Conservation (phyloP, 2,797 vertebrate genomes). For the Cossypha dichroa region DNA sequence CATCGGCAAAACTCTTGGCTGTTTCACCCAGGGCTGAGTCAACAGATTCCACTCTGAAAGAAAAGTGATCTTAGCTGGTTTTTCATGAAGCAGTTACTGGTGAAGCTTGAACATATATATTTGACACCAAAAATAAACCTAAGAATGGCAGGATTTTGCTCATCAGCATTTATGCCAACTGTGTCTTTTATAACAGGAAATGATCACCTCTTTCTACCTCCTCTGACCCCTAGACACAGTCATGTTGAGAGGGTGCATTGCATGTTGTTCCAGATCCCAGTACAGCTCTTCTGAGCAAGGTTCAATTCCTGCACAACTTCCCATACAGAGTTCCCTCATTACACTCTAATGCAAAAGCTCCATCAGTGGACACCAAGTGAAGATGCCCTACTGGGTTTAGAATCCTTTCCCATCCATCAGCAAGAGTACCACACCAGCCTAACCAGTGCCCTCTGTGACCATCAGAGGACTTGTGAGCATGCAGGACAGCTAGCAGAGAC, state of each 20-base stretch:
- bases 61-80: neutral
- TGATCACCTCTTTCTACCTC: rapidly evolving
- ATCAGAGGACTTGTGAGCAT: neutral
- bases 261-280: neutral
- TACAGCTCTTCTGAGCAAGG: rapidly evolving
- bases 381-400: neutral
- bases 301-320: neutral
- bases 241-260: rapidly evolving
- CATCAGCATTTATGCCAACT: neutral
- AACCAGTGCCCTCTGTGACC: neutral
- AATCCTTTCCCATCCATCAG: neutral
- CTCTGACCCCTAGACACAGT: neutral
- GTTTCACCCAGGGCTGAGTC: slow-evolving; percentile 43
- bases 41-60: slow-evolving; percentile 51
- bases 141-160: neutral
- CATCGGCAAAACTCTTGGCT: rapidly evolving
- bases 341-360: neutral
- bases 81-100: neutral
- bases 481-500: neutral
- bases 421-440: neutral
- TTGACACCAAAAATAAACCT: neutral
- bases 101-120: neutral
- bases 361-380: neutral
- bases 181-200: neutral
- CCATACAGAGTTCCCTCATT: neutral